Percentiles rank a stretch among this genome's conserved stretches.
Evolutionary conservation across 2,113 vertebrate species (phyloP).

Genomic region (Urocitellus parryii): DNA sequence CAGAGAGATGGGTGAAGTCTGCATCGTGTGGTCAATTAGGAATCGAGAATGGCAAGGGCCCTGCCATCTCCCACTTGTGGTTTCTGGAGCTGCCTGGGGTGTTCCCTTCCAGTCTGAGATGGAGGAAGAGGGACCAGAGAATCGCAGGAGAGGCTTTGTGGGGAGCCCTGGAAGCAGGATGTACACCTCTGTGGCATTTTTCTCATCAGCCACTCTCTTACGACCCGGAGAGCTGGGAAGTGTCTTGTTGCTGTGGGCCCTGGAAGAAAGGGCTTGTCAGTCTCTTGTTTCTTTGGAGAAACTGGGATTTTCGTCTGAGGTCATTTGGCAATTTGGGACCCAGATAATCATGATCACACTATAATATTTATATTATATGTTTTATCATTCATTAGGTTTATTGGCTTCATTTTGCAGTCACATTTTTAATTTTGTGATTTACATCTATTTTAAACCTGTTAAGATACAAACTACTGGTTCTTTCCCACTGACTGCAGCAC

Average conservation of each 20-base stretch:
- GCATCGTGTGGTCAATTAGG: background rate
- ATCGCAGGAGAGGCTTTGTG: background rate
- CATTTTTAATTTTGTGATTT: constrained; percentile 19
- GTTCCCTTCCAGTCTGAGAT: background rate
- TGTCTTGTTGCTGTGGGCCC: background rate
- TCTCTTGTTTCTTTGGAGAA: background rate
- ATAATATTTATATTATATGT: background rate
- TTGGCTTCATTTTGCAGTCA: background rate
- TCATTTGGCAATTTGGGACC: background rate
- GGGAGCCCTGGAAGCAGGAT: background rate
- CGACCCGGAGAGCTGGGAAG: background rate
- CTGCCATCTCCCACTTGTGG: background rate
- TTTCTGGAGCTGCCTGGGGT: background rate
- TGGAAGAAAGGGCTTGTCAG: background rate
- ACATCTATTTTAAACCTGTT: background rate
- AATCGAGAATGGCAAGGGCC: background rate
- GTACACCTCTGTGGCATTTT: background rate
- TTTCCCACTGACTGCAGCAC: background rate
- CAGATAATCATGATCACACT: background rate
- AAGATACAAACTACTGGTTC: background rate
- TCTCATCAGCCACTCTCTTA: background rate
- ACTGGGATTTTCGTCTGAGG: background rate
- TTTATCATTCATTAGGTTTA: background rate
- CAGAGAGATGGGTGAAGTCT: rapidly evolving
- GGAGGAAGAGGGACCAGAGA: background rate